Evolutionary conservation across 2,888 invertebrate species (phyloP), one percentile per base, ranked within the genome.

Genomic region (Masnerella sp.): DNA sequence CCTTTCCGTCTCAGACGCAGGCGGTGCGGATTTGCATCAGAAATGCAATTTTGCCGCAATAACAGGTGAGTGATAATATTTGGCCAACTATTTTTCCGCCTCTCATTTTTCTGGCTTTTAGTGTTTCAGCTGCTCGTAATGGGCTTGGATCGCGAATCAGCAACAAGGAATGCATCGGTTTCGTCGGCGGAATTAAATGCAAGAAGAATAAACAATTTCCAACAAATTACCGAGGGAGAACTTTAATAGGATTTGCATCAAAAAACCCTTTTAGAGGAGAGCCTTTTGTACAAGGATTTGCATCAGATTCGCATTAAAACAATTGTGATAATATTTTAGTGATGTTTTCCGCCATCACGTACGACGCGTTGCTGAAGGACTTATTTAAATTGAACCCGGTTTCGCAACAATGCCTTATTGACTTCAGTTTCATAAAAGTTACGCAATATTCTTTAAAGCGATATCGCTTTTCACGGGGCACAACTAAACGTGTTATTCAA

Each of bases 401-500:
- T 28, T n/a, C 8, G 2, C 28, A 2, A 28, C 28, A 3, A 9
- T 14, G 28, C 15, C 12, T 30, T 30, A 30, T 30, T 32, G 47
- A 47, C 4, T 15, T 4, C n/a, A 5, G 1, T 47, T 47, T 17
- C 11, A 47, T 11, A 47, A 20, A 28, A 54, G 8, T 17, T 28
- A 15, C 20, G 54, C 14, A 40, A 40, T 40, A 54, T 28, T 40
- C 2, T 34, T 45, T n/a, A 14, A 42, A 56, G 12, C 17, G 58
- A 34, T n/a, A n/a, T n/a, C n/a, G 9, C 18, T 54, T 40, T 22
- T 9, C 15, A n/a, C 34, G 34, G 5, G 11, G 5, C 3, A 28
- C 36, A 59, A 38, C 32, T 59, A 45, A 36, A 17, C 20, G 11
- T 15, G 36, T 36, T 22, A 36, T 59, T 59, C 36, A 59, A 20